Percentiles rank a stretch among this genome's conserved stretches.
Conservation (phyloP, 1,140 invertebrate species). For the Neodiprion virginianus region DNA sequence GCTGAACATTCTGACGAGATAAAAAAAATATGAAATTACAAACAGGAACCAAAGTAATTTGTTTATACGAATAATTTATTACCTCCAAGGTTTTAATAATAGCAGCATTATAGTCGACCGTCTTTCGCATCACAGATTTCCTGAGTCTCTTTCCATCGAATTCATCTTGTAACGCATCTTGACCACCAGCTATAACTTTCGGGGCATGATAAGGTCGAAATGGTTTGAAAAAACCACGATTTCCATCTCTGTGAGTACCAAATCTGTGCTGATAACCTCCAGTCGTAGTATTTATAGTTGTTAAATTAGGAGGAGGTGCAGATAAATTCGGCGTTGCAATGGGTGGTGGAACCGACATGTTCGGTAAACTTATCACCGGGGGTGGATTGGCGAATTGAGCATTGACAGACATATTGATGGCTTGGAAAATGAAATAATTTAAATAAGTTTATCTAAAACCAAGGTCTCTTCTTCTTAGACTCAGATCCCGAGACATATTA, state of each 20-base stretch:
- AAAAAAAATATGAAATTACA: not conserved
- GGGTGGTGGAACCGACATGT: slow-evolving; percentile 58
- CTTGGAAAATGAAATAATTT: slow-evolving; percentile 3
- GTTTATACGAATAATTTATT: slow-evolving; percentile 30
- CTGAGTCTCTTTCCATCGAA: slow-evolving; percentile 95
- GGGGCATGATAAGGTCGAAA: slow-evolving; percentile 61
- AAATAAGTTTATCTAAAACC: not conserved
- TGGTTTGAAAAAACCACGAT: slow-evolving; percentile 58
- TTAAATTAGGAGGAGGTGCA: slow-evolving; percentile 55
- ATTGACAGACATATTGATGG: slow-evolving; percentile 47
- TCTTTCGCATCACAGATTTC: slow-evolving; percentile 97
- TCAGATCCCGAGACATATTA: not conserved
- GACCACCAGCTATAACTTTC: slow-evolving; percentile 52
- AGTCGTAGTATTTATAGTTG: slow-evolving; percentile 53
- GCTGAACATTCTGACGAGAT: not conserved
- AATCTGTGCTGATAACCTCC: slow-evolving; percentile 55
- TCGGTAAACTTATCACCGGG: slow-evolving; percentile 55
- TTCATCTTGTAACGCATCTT: slow-evolving; percentile 71
- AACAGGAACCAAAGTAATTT: not conserved
- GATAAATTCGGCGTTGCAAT: slow-evolving; percentile 55
- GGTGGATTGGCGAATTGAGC: slow-evolving; percentile 55
- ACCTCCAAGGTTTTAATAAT: slow-evolving; percentile 91
- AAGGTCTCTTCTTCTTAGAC: not conserved
- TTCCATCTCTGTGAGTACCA: slow-evolving; percentile 51
- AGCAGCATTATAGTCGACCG: slow-evolving; percentile 97